Base-by-base conservation (phyloP, 2,888 invertebrate genomes). In the Anthrax anthrax region DNA sequence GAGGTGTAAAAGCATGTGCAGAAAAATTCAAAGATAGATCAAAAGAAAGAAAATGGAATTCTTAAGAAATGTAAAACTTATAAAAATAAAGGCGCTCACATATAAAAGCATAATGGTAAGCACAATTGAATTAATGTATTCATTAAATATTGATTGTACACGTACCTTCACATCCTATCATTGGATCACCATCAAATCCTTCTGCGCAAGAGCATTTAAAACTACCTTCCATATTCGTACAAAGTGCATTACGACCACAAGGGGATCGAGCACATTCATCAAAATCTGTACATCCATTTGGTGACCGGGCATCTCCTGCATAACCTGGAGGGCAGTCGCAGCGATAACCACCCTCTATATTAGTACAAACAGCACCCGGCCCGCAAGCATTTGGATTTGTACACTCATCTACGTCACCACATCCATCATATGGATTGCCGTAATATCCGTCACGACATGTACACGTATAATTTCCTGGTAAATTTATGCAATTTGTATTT, bases 391-490 rank as follows among this genome's bases (percentile, higher is more conserved):
- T 75, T 14, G 72, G 73, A 57, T 74, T 73, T 54, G 75, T 70
- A 67, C 91, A 92, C 71, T 91, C 91, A 68, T 91, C 81, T 52
- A 88, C 70, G 65, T 91, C 90, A 56, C 77, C 74, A 64, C 90
- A 90, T 56, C 77, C 79, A 60, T 78, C 75, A 64, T 75, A 82
- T 16, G 91, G 84, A 71, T 87, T 87, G 65, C 92, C 92, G 51
- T 78, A 74, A 66, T 77, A 91, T 53, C 91, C 91, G 54, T 80
- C 75, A 55, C 80, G 80, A 68, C 92, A 92, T 44, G 76, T 67
- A 67, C 92, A 92, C 13, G 86, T 85, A 64, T 84, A 89, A 69
- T 90, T 91, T 62, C 92, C 92, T 46, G 81, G 81, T 50, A 76
- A 76, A 66, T 92, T 92, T 53, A 78, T 77, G 65, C 92, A 92